A percentile compares a stretch with the other conserved stretches of the same genome.
phyloP scores from a whole-genome alignment of 2,113 vertebrate species.

The Philantomba maxwellii region DNA sequence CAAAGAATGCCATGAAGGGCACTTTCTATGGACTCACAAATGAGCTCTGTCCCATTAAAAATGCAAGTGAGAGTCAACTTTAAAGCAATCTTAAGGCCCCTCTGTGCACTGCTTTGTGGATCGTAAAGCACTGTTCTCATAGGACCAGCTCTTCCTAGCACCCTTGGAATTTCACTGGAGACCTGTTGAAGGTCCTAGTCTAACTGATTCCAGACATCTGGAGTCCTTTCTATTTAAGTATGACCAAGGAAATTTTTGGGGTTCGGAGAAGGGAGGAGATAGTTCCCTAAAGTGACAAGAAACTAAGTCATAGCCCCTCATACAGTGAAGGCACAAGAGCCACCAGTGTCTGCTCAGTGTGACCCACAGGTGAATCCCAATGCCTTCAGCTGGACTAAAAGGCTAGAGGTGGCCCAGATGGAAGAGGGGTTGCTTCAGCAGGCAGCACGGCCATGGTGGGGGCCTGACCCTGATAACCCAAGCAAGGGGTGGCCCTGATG shows the following conservation, averaged over 20 bases:
- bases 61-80: neutral
- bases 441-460: neutral
- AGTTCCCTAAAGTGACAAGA: neutral
- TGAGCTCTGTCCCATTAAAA: neutral
- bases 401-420: neutral
- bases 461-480: neutral
- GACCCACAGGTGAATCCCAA: neutral
- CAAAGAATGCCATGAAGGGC: neutral
- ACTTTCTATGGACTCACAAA: neutral
- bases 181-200: neutral
- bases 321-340: neutral
- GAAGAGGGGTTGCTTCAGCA: neutral
- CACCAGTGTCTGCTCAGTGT: neutral
- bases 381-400: neutral
- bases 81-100: neutral
- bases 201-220: neutral
- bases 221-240: neutral
- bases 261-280: rapidly evolving
- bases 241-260: neutral
- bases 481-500: neutral
- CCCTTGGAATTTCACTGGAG: neutral
- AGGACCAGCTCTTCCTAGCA: neutral
- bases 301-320: neutral
- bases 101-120: neutral
- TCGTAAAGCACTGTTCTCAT: neutral